Evolutionary conservation across 2,113 vertebrate genomes (phyloP).

Genomic region (Ptilonorhynchus violaceus): DNA sequence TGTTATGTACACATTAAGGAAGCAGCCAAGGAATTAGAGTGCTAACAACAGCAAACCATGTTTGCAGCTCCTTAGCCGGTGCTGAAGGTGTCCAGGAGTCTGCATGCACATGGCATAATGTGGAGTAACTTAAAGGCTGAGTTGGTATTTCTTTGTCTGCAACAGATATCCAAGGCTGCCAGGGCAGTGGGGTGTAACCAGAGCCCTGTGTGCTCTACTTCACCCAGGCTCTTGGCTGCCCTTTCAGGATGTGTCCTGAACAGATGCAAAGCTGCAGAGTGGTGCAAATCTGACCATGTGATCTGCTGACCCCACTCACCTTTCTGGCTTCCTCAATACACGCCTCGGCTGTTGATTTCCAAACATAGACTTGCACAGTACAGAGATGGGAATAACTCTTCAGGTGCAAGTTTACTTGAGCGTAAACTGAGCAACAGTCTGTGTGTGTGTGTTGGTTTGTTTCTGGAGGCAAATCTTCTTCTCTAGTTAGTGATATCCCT

Average conservation of each 20-base stretch:
- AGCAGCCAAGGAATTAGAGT: neutral
- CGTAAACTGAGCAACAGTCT: neutral
- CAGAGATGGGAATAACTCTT: neutral
- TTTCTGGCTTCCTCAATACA: neutral
- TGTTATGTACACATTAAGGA: neutral
- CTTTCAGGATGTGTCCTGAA: neutral
- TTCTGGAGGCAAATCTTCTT: neutral
- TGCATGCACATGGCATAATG: fast-evolving
- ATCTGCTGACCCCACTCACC: neutral
- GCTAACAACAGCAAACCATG: neutral
- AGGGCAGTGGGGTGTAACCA: neutral
- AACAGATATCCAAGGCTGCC: neutral
- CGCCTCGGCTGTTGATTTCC: neutral
- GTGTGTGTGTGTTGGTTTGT: neutral
- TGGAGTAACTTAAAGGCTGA: neutral
- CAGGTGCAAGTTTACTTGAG: neutral
- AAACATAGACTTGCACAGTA: neutral
- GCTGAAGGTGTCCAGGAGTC: neutral
- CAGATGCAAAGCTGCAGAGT: neutral
- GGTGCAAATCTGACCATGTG: neutral
- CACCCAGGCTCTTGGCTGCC: neutral
- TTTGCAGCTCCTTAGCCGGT: neutral
- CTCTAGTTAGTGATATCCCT: neutral
- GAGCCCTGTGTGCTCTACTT: neutral
- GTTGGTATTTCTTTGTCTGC: neutral